Conservation (phyloP, 2,888 invertebrate genomes). For the Ophion ellenae region DNA sequence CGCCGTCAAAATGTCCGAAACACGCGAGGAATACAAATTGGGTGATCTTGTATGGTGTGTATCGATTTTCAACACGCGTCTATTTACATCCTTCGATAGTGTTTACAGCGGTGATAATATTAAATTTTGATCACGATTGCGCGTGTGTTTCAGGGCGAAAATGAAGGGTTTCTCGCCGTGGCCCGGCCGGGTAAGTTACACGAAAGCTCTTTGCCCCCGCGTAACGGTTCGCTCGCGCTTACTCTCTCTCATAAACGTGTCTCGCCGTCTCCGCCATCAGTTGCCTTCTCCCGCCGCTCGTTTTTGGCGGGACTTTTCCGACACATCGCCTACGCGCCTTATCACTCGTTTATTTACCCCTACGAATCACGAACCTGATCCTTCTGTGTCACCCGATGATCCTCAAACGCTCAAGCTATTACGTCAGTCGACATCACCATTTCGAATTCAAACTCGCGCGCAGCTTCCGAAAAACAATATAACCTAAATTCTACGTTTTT, state of each 20-base stretch:
- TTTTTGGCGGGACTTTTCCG: constrained; percentile 73
- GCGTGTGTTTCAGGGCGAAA: constrained; percentile 93
- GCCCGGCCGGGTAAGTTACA: constrained; percentile 96
- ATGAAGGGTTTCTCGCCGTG: constrained; percentile 99
- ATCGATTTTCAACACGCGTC: constrained; percentile 66
- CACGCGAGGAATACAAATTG: constrained; percentile 85
- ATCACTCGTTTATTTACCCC: neutral
- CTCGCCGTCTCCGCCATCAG: constrained; percentile 68
- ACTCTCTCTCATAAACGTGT: constrained; percentile 68
- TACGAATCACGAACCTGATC: neutral
- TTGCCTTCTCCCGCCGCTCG: constrained; percentile 64
- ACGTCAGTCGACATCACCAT: constrained; percentile 68
- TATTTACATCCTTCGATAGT: constrained; percentile 36
- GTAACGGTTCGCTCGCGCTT: constrained; percentile 81
- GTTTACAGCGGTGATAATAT: constrained; percentile 8
- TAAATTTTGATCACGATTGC: constrained; percentile 70
- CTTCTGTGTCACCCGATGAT: neutral
- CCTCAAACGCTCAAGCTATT: neutral
- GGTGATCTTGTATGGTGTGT: constrained; percentile 90
- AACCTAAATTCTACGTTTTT: constrained; percentile 76
- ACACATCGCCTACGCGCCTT: constrained; percentile 7
- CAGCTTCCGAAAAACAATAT: constrained; percentile 73
- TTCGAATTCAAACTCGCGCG: constrained; percentile 82
- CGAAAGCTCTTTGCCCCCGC: constrained; percentile 69
- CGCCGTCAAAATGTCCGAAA: constrained; percentile 84